Conservation (phyloP, 2,113 vertebrate genomes). For the Eolophus roseicapilla region DNA sequence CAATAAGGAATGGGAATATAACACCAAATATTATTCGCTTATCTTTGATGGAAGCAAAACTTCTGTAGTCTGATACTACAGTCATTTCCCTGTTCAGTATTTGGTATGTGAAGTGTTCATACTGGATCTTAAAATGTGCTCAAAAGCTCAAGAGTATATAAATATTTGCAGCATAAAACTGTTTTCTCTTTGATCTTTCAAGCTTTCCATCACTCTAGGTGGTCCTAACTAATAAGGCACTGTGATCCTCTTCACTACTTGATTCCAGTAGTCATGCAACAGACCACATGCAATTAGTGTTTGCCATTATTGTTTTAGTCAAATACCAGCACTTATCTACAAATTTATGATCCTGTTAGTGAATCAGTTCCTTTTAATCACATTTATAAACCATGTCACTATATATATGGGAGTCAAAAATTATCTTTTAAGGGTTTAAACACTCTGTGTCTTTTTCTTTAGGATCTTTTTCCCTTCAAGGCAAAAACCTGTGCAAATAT, state of each 20-base stretch:
- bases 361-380: slow-evolving; percentile 5
- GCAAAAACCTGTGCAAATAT: background rate
- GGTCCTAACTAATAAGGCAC: slow-evolving; percentile 70
- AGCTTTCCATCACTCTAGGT: slow-evolving; percentile 68
- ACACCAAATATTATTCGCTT: background rate
- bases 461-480: background rate
- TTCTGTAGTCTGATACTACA: background rate
- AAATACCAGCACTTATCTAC: background rate
- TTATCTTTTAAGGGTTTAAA: background rate
- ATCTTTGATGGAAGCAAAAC: background rate
- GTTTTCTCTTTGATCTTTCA: slow-evolving; percentile 70
- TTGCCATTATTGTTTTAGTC: slow-evolving; percentile 12
- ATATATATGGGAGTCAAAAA: background rate
- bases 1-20: background rate
- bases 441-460: background rate
- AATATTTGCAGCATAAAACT: slow-evolving; percentile 49
- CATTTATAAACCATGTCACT: background rate
- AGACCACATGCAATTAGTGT: slow-evolving; percentile 36
- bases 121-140: slow-evolving; percentile 29
- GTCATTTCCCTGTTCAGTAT: background rate
- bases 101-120: background rate
- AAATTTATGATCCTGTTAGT: background rate
- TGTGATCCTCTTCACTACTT: slow-evolving; percentile 47
- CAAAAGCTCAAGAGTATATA: slow-evolving; percentile 56
- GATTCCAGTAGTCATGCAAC: slow-evolving; percentile 43